Conservation (phyloP, 2,797 vertebrate species). For the Meriones psammophilus region DNA sequence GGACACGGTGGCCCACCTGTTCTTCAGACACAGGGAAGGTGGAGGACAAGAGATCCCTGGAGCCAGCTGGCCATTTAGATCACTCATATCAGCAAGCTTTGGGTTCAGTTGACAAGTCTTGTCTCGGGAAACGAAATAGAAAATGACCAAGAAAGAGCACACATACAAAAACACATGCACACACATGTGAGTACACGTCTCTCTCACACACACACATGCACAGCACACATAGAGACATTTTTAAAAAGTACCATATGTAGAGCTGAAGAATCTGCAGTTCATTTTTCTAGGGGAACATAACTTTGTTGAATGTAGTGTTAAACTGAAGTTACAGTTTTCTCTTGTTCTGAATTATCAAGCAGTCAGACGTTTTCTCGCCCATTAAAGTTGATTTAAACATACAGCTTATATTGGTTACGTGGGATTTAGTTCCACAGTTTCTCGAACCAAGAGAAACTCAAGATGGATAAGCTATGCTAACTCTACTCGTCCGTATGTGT, state of each 20-base stretch:
- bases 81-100: background rate
- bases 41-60: background rate
- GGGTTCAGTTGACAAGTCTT: background rate
- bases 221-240: too few relatives aligned
- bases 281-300: background rate
- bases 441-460: conserved; percentile 65
- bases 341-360: conserved; percentile 60
- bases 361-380: background rate
- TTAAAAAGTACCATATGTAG: background rate
- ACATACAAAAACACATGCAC: background rate
- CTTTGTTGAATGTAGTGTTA: conserved; percentile 28
- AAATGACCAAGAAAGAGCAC: background rate
- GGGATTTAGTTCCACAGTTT: conserved; percentile 55
- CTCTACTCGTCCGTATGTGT: conserved; percentile 41
- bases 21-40: too few relatives aligned
- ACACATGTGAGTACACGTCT: background rate
- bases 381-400: conserved; percentile 72
- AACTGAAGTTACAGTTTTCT: conserved; percentile 62
- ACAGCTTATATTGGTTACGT: conserved; percentile 29
- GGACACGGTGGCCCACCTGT: background rate
- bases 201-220: background rate
- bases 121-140: background rate
- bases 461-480: conserved; percentile 70
- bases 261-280: conserved; percentile 1
- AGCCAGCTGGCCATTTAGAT: background rate